Evolutionary conservation across 2,888 invertebrate species (phyloP).

Genomic region (Zonitis immaculata): DNA sequence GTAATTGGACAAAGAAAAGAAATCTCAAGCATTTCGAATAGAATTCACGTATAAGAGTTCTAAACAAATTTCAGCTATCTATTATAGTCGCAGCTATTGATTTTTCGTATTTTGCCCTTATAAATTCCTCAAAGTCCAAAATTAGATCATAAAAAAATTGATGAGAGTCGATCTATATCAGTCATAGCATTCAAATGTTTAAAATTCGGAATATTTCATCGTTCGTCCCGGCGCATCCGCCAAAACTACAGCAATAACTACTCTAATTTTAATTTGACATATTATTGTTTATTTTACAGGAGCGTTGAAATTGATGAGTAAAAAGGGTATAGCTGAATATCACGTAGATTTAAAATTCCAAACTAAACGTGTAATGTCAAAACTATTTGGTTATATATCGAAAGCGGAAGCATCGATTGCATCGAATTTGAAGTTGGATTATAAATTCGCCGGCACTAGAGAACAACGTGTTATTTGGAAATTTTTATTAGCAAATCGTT

Average conservation of each 20-base stretch:
- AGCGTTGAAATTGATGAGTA: slow-evolving; percentile 56
- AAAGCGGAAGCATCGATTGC: slow-evolving; percentile 47
- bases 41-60: background rate
- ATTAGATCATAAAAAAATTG: background rate
- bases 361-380: slow-evolving; percentile 70
- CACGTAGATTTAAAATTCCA: slow-evolving; percentile 72
- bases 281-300: slow-evolving; percentile 46
- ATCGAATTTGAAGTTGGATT: slow-evolving; percentile 61
- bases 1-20: background rate
- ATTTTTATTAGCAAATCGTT: slow-evolving; percentile 51
- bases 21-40: background rate
- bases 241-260: background rate
- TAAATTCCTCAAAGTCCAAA: too few relatives aligned
- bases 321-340: slow-evolving; percentile 69
- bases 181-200: too few relatives aligned
- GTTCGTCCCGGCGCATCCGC: background rate
- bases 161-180: background rate
- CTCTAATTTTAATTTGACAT: too few relatives aligned
- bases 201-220: background rate
- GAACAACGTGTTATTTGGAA: slow-evolving; percentile 55
- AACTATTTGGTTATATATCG: slow-evolving; percentile 66
- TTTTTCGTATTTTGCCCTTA: too few relatives aligned
- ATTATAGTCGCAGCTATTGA: background rate
- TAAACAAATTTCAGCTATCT: background rate
- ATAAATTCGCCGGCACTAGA: slow-evolving; percentile 58